These are phyloP conservation scores for Hiodon alosoides DNA, from an alignment of 2,113 vertebrate species.

Conservation along the genomic window DNA sequence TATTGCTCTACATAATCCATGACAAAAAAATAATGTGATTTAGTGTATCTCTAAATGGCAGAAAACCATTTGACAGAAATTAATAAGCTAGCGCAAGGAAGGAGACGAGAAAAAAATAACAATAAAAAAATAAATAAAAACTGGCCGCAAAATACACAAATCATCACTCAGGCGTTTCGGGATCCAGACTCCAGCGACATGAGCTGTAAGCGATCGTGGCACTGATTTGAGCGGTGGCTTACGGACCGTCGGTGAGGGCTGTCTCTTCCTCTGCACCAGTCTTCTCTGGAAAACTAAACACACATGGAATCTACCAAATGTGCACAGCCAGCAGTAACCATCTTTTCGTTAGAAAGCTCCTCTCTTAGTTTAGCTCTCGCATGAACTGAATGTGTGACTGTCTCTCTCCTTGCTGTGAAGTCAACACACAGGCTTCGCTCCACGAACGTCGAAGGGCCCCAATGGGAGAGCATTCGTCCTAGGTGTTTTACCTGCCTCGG, in stretches of 20 bases:
- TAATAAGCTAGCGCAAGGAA: conserved; percentile 71
- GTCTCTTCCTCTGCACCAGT: background rate
- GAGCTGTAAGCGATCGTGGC: conserved; percentile 1
- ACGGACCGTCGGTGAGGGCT: background rate
- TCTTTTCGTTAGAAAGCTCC: background rate
- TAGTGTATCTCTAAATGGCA: conserved; percentile 67
- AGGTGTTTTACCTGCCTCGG: background rate
- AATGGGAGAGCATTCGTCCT: background rate
- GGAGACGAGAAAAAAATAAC: conserved; percentile 23
- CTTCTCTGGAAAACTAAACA: conserved; percentile 11
- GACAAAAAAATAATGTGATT: conserved; percentile 66
- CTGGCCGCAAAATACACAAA: conserved; percentile 76
- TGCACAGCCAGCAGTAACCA: background rate
- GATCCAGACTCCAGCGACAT: conserved; percentile 47
- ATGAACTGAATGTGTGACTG: conserved; percentile 12
- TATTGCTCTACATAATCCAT: conserved; percentile 58
- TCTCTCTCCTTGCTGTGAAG: conserved; percentile 6
- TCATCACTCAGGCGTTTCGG: conserved; percentile 54
- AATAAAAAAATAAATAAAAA: conserved; percentile 50
- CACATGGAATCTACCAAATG: conserved; percentile 10
- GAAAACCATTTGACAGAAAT: conserved; percentile 66
- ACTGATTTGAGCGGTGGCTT: conserved; percentile 27
- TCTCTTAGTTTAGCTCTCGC: conserved; percentile 4
- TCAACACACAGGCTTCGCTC: background rate
- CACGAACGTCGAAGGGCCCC: background rate